These are phyloP conservation scores for Petrocephalus zakoni DNA, from an alignment of 2,113 vertebrate genomes.

Conservation along the genomic window DNA sequence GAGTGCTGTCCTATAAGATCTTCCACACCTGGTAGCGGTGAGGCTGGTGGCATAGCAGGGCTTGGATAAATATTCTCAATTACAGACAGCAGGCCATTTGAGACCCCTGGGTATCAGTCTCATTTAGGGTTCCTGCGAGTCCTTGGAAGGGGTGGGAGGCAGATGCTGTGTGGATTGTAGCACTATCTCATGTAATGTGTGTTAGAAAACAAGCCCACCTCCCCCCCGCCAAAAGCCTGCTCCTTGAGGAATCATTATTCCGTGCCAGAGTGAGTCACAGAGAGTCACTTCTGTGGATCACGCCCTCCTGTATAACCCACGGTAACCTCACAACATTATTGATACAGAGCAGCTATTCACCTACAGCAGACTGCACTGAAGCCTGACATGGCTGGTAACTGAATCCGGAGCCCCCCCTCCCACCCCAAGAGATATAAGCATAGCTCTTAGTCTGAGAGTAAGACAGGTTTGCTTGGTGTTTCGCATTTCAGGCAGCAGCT, in stretches of 20 bases:
- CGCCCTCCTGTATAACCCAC: background rate
- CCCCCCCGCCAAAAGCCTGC: background rate
- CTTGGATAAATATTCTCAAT: constrained; percentile 45
- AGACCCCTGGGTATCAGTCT: background rate
- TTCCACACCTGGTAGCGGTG: constrained; percentile 38
- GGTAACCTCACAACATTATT: constrained; percentile 9
- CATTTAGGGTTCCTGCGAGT: background rate
- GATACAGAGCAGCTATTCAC: constrained; percentile 10
- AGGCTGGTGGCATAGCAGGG: constrained; percentile 15
- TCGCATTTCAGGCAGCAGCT: background rate
- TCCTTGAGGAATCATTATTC: constrained; percentile 5
- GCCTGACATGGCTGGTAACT: background rate
- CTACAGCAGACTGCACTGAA: background rate
- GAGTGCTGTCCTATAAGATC: constrained; percentile 20
- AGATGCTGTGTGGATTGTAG: background rate
- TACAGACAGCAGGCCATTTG: constrained; percentile 12
- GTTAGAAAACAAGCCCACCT: background rate
- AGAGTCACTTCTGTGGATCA: constrained; percentile 6
- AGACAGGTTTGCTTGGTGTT: background rate
- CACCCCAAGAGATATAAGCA: background rate
- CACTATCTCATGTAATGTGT: background rate
- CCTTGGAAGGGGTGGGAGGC: background rate
- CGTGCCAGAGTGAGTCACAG: background rate
- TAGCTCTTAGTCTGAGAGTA: background rate
- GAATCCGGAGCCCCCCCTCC: background rate